Conservation (phyloP, 2,113 vertebrate species). For the Illadopsis cleaveri region DNA sequence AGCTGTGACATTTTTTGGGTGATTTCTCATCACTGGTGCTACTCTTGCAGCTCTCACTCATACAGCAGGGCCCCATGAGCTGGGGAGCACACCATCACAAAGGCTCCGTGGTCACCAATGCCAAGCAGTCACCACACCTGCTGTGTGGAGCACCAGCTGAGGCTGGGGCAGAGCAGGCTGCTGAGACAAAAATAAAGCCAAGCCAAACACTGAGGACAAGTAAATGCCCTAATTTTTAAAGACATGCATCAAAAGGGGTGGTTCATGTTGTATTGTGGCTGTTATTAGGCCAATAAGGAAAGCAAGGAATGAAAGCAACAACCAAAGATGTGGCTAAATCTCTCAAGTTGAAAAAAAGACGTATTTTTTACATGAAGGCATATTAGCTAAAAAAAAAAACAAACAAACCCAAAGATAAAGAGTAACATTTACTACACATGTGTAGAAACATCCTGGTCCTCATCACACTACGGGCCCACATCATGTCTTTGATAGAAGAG, state of each 20-base stretch:
- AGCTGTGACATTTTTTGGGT: background rate
- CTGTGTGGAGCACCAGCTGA: background rate
- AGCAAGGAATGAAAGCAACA: background rate
- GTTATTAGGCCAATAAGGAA: background rate
- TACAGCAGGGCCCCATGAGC: accelerated
- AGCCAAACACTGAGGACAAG: background rate
- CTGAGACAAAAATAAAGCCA: background rate
- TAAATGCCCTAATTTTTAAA: background rate
- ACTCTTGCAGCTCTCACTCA: background rate
- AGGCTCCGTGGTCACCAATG: accelerated
- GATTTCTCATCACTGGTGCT: background rate
- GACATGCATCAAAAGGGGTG: accelerated
- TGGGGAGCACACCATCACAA: background rate
- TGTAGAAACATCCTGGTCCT: background rate
- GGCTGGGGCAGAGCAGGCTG: background rate
- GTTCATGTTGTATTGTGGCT: background rate
- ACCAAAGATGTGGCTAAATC: background rate
- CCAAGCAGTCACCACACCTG: background rate
- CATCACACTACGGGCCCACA: accelerated
- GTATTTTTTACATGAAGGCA: background rate
- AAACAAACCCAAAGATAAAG: background rate
- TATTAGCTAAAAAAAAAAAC: background rate
- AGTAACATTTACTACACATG: background rate
- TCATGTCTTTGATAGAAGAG: background rate
- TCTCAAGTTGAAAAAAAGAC: background rate